Conservation (phyloP, 53 echinoderm and acorn worm species). For the Henricia sp. region DNA sequence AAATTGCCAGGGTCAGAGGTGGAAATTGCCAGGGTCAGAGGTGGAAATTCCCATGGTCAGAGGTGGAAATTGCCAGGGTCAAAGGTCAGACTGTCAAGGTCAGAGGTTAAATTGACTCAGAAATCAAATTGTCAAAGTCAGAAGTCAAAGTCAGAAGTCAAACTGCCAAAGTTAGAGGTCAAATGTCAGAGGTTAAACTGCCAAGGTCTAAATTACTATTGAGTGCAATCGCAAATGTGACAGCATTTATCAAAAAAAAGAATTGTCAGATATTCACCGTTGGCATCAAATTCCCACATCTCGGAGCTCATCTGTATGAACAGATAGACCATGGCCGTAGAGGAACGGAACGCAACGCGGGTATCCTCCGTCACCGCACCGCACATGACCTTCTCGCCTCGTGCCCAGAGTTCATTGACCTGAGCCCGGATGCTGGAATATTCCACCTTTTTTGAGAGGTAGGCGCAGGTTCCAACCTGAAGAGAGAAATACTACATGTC, state of each 20-base stretch:
- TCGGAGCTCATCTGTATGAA: constrained; percentile 97
- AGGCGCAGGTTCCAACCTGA: constrained; percentile 76
- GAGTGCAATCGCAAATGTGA: no score
- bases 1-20: no score
- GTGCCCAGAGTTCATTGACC: constrained; percentile 90
- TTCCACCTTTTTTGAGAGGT: constrained; percentile 87
- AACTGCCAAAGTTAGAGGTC: no score
- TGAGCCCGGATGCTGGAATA: constrained; percentile 83
- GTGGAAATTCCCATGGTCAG: no score
- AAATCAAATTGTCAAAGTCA: no score
- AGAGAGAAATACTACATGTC: background rate
- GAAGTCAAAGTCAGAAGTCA: no score
- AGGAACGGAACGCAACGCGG: constrained; percentile 82
- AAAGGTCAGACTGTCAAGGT: no score
- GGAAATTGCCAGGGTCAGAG: no score
- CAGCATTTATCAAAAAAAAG: background rate
- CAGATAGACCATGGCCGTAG: constrained; percentile 93
- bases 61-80: no score
- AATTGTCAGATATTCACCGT: constrained; percentile 64
- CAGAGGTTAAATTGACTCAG: no score
- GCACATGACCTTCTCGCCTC: constrained; percentile 83
- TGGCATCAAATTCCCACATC: constrained; percentile 98
- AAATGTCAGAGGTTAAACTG: no score
- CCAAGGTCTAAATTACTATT: no score
- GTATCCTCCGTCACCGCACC: constrained; percentile 79